phyloP scores from a whole-genome alignment of 2,797 vertebrate species.

The Acrocephalus scirpaceus region DNA sequence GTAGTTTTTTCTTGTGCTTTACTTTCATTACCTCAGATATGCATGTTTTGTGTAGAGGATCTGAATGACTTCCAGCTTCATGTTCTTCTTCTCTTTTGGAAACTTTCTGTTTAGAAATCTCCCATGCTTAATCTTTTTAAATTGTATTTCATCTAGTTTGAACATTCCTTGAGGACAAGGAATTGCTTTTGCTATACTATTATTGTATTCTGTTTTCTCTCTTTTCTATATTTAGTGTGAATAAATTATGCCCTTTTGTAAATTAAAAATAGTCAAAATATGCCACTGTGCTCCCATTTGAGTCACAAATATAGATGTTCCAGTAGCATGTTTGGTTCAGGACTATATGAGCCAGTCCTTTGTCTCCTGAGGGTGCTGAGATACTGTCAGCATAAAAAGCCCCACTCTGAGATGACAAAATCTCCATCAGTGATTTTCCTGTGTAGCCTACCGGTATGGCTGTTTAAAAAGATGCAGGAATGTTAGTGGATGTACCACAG shows the following conservation, averaged over 20 bases:
- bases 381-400: background rate
- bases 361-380: background rate
- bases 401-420: background rate
- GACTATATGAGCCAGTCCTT: background rate
- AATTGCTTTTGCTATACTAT: background rate
- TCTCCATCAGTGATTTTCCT: background rate
- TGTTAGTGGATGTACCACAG: fast-evolving
- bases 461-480: background rate
- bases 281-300: background rate
- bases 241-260: background rate
- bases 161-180: background rate
- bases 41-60: background rate
- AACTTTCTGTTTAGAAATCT: background rate
- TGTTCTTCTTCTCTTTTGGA: background rate
- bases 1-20: background rate
- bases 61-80: background rate
- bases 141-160: background rate
- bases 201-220: background rate
- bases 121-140: background rate
- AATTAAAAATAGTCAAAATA: background rate
- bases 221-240: background rate
- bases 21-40: background rate
- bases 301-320: background rate
- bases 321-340: background rate
- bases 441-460: no score